Conservation (phyloP, 2,113 vertebrate species). For the Poeciliopsis turrubarensis region DNA sequence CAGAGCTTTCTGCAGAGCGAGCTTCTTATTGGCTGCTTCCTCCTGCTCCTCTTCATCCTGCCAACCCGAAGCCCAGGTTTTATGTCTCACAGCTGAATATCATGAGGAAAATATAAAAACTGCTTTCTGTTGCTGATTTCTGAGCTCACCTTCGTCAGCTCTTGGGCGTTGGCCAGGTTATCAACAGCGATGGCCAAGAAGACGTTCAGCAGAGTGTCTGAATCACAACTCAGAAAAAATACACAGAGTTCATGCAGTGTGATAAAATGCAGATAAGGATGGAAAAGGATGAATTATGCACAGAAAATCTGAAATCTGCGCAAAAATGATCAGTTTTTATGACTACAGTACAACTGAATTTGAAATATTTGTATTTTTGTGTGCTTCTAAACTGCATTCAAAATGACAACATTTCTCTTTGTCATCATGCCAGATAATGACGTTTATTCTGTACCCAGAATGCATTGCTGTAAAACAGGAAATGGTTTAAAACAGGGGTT, state of each 20-base stretch:
- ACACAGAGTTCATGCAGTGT: background rate
- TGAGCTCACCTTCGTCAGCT: constrained; percentile 91
- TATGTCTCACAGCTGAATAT: background rate
- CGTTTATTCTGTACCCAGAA: no score
- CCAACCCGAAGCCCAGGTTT: constrained; percentile 1
- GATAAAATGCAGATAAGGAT: background rate
- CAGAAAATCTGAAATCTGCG: no score
- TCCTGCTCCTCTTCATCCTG: constrained; percentile 98
- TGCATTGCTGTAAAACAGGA: no score
- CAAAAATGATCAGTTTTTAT: background rate
- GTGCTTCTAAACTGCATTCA: no score
- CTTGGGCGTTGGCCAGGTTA: constrained; percentile 96
- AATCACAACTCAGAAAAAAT: constrained; percentile 72
- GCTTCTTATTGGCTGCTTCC: constrained; percentile 95
- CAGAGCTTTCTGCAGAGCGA: constrained; percentile 95
- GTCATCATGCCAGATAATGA: no score
- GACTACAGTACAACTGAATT: background rate
- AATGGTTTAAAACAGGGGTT: no score
- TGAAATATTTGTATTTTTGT: background rate
- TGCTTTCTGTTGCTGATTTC: background rate
- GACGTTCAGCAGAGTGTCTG: constrained; percentile 95
- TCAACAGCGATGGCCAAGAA: constrained; percentile 97
- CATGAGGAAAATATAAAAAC: background rate
- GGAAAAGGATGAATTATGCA: background rate
- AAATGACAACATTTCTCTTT: no score